Conservation (phyloP, 2,113 vertebrate species). For the Trematomus loennbergii region DNA sequence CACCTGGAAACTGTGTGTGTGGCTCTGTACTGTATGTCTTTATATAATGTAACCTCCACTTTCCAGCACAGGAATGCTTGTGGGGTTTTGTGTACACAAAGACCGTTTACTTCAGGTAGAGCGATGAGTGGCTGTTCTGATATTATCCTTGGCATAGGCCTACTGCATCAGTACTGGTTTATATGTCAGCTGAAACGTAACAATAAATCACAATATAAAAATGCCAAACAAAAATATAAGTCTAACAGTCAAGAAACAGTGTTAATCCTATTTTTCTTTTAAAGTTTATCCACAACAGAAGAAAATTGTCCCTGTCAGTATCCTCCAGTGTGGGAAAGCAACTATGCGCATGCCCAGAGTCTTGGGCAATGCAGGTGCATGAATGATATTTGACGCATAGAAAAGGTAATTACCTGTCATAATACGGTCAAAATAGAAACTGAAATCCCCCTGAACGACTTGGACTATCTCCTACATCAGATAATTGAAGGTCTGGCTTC, state of each 20-base stretch:
- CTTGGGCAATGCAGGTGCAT: not conserved
- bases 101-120: not conserved
- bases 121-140: not conserved
- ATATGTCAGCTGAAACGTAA: not conserved
- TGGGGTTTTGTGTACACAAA: not conserved
- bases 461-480: too few species aligned
- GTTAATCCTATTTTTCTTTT: too few species aligned
- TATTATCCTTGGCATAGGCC: not conserved
- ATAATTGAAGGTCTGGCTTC: too few species aligned
- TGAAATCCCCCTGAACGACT: too few species aligned
- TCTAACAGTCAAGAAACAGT: too few species aligned
- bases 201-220: not conserved
- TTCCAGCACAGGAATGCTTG: not conserved
- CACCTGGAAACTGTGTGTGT: not conserved
- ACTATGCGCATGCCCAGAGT: not conserved
- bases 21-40: not conserved
- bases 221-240: not conserved
- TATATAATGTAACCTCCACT: not conserved
- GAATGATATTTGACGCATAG: not conserved
- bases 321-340: not conserved
- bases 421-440: too few species aligned
- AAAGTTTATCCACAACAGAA: not conserved
- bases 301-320: not conserved
- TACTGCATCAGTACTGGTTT: not conserved
- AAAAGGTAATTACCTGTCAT: too few species aligned